Base-by-base conservation (phyloP, 1,140 invertebrate species). In the Teleogryllus occipitalis region DNA sequence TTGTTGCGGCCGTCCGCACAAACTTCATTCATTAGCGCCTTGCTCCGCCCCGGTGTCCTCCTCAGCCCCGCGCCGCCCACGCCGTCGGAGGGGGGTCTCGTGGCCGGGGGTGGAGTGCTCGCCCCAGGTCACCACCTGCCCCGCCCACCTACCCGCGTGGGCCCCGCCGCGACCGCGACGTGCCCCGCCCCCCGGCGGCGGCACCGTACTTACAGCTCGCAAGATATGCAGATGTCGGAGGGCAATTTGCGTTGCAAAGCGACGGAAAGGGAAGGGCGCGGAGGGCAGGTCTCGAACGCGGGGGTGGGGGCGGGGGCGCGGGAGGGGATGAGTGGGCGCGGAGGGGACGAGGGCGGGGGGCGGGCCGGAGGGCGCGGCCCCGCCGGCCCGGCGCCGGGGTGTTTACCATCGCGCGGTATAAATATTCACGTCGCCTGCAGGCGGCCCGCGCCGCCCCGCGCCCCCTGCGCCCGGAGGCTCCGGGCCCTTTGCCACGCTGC, bases 21-120 rank as follows among this genome's bases (percentile, higher is more conserved):
- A 65, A 65, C 54, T 65, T 65, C 54, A 65, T 65, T 65, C 54
- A 54, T 65, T 65, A 65, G 54, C 54, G 54, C 54, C 54, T 65
- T 10, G 54, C 54, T 65, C 27, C 1, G 7, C 18, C 54, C 54
- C 54, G 49, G 15, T 15, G 15, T 18, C 54, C 54, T 2, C 54
- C 0, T 39, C 1, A 39, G 27, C 1, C 27, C 27, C 27, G 27
- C 5, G 1, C 27, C 27, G 27, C 27, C 27, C 27, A 5, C 27
- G 5, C 7, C 54, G 10, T 14, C 54, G 54, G 54, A 7, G 54
- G 10, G 10, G 10, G 54, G 54, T 18, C 54, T 65, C 54, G 10
- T 65, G 10, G 18, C 54, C 2, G 18, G 27, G 7, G 54, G 54
- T 18, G 54, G 54, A 14, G 54, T 1, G 2, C 18, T 39, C 27